Evolutionary conservation across 2,113 vertebrate species (phyloP).

Genomic region (Phainopepla nitens): DNA sequence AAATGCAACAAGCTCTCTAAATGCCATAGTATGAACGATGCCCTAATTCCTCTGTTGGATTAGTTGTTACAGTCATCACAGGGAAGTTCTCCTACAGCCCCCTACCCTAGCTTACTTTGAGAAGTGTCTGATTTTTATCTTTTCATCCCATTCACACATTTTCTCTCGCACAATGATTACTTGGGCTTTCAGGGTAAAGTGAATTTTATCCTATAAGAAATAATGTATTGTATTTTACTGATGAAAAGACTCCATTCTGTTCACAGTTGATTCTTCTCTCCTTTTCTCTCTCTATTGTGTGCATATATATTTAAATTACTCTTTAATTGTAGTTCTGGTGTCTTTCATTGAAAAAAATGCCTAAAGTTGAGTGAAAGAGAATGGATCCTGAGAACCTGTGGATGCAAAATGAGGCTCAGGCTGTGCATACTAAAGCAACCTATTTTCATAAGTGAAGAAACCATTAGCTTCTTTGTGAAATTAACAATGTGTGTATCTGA

Average conservation of each 20-base stretch:
- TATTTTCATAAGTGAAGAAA: conserved; percentile 58
- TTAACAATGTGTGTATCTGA: conserved; percentile 39
- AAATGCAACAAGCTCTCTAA: conserved; percentile 1
- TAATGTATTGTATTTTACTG: not conserved
- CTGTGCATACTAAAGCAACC: conserved; percentile 30
- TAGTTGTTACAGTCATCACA: not conserved
- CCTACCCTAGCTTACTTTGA: conserved; percentile 4
- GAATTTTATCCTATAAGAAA: conserved; percentile 23
- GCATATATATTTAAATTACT: conserved; percentile 49
- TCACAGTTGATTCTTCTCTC: conserved; percentile 16
- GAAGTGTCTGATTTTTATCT: conserved; percentile 26
- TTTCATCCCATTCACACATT: conserved; percentile 41
- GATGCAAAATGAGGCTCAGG: conserved; percentile 21
- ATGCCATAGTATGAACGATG: not conserved
- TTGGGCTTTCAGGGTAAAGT: conserved; percentile 10
- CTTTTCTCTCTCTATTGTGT: conserved; percentile 45
- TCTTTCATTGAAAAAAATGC: conserved; percentile 33
- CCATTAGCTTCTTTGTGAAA: conserved; percentile 40
- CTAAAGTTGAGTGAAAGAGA: not conserved
- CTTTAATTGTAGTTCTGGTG: conserved; percentile 30
- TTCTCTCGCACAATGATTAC: conserved; percentile 29
- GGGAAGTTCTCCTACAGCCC: not conserved
- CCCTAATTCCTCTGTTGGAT: not conserved
- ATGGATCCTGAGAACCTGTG: not conserved
- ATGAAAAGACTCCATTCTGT: conserved; percentile 42